Evolutionary conservation across 2,113 vertebrate species (phyloP), one percentile per base, ranked within the genome.

Genomic region (Meleagris gallopavo): DNA sequence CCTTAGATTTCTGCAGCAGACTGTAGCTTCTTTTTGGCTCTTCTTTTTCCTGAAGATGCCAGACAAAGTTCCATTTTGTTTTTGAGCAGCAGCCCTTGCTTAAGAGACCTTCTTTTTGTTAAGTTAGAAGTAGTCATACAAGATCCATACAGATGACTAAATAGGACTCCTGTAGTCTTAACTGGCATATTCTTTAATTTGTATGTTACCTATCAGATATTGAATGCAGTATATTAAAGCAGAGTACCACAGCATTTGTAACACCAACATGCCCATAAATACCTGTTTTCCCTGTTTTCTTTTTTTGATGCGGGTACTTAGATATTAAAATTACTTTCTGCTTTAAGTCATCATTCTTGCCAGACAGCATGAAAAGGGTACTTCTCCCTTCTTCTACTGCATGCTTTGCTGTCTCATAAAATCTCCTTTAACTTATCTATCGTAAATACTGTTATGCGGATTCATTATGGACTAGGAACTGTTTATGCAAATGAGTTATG

Each of bases 401-500:
- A 13, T 58, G 70, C 74, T 91, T 91, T 93, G n/a, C 62, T 85
- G 66, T 85, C 89, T 66, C 50, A 55, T 79, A 14, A 88, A 61
- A 54, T 79, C 41, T 90, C 52, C 64, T 95, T 90, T 81, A 83
- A 89, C 64, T 91, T 89, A 88, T 73, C 70, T 84, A 55, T 75
- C 92, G 87, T 83, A 91, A 93, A 93, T 94, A 87, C 58, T 73
- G 24, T 48, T 91, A 41, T 40, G 48, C 50, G 21, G 72, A 76
- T 90, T 89, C 74, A 80, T 85, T 92, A 66, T 43, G 58, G 77
- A 82, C 19, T 0, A 73, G 52, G 66, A 58, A 90, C 82, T 86
- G 25, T 79, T 79, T 90, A 72, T 76, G 48, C 70, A 96, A 96
- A 89, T 82, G 52, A 96, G 24, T 89, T 93, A 90, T 41, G 66